Evolutionary conservation across 2,888 invertebrate species (phyloP).

Genomic region (Carabus problematicus): DNA sequence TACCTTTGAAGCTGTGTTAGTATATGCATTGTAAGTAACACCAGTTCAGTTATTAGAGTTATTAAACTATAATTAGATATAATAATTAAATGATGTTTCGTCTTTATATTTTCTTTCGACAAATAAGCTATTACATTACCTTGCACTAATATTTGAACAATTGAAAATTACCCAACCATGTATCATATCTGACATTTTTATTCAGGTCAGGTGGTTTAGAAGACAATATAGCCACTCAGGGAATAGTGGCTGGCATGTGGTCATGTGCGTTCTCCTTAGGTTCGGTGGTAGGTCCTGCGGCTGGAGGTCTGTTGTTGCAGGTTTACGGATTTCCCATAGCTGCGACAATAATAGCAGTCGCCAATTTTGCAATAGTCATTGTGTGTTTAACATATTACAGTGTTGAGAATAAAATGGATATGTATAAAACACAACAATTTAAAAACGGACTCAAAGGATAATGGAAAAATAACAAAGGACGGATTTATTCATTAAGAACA

Average conservation of each 20-base stretch:
- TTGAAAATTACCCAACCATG: not conserved
- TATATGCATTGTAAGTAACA: constrained; percentile 72
- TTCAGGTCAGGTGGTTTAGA: constrained; percentile 70
- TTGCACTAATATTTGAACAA: not conserved
- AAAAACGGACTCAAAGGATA: constrained; percentile 23
- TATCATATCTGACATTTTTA: not conserved
- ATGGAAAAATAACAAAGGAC: constrained; percentile 9
- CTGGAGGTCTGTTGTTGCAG: constrained; percentile 70
- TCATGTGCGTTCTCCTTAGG: constrained; percentile 77
- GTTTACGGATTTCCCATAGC: constrained; percentile 72
- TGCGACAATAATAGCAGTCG: constrained; percentile 68
- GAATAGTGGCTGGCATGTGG: constrained; percentile 78
- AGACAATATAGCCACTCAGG: constrained; percentile 73
- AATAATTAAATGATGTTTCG: not conserved
- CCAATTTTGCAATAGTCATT: constrained; percentile 63
- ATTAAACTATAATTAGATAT: too few relatives aligned
- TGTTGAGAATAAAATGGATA: constrained; percentile 19
- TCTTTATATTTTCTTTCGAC: not conserved
- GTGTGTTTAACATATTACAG: constrained; percentile 49
- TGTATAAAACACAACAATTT: not conserved
- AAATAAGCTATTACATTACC: not conserved
- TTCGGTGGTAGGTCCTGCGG: constrained; percentile 71
- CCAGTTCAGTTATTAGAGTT: constrained; percentile 1
- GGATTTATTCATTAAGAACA: not conserved
- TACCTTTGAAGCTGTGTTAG: constrained; percentile 75